Evolutionary conservation across 2,113 vertebrate genomes (phyloP).

Genomic region (Petrocephalus zakoni): DNA sequence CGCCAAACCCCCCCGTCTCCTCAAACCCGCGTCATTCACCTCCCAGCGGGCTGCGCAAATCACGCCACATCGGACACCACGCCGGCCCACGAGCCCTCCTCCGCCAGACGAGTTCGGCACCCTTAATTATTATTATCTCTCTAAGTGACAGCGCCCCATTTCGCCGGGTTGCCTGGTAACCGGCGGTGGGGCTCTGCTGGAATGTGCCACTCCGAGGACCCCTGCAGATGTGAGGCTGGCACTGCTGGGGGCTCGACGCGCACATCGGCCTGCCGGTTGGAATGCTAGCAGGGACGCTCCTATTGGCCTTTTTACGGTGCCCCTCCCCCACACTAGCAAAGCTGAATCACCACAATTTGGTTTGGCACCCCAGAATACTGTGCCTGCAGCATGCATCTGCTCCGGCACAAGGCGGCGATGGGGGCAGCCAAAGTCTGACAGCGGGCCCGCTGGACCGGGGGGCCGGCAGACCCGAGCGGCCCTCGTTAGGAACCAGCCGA

Average conservation of each 20-base stretch:
- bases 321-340: not conserved
- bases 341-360: not conserved
- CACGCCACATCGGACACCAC: not conserved
- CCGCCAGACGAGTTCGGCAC: not conserved
- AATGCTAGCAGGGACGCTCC: not conserved
- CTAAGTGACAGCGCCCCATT: not conserved
- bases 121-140: conserved; percentile 1
- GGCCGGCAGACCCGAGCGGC: not conserved
- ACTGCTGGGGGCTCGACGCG: not conserved
- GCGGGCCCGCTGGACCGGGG: not conserved
- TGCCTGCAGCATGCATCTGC: not conserved
- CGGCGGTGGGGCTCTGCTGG: not conserved
- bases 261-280: not conserved
- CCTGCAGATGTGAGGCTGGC: not conserved
- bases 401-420: not conserved
- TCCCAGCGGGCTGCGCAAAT: not conserved
- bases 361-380: not conserved
- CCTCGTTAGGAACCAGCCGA: not conserved
- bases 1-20: not conserved
- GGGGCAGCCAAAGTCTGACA: not conserved
- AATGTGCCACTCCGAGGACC: not conserved
- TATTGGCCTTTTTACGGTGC: not conserved
- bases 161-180: not conserved
- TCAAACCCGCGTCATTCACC: not conserved
- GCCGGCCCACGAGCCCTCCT: not conserved